These are phyloP conservation scores for Drosophila sproati DNA, from an alignment of 1,140 invertebrate species.

Conservation along the genomic window DNA sequence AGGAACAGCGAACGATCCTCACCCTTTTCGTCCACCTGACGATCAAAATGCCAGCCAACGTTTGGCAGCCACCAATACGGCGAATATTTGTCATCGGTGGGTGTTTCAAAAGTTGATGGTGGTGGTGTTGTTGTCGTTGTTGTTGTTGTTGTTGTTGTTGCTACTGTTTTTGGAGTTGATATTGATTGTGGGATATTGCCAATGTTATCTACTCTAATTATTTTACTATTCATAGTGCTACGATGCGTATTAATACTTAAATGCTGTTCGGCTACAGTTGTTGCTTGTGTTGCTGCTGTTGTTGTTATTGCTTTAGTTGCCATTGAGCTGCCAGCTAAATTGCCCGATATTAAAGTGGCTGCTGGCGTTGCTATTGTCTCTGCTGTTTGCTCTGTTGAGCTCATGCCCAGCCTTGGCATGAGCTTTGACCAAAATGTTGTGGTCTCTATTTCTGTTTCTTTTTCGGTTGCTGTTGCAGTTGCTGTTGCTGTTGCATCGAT, in stretches of 20 bases:
- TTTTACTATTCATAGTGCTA: slow-evolving; percentile 82
- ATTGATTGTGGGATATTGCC: slow-evolving; percentile 18
- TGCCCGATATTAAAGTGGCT: slow-evolving; percentile 19
- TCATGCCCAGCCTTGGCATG: slow-evolving; percentile 13
- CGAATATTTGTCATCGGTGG: slow-evolving; percentile 39
- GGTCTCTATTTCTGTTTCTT: slow-evolving; percentile 16
- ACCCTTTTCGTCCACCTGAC: slow-evolving; percentile 48
- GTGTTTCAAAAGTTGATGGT: background rate
- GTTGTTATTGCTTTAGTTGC: slow-evolving; percentile 22
- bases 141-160: slow-evolving; percentile 17
- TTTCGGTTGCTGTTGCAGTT: slow-evolving; percentile 20
- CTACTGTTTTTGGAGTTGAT: slow-evolving; percentile 29
- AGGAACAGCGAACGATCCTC: slow-evolving; percentile 70
- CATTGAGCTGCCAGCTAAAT: slow-evolving; percentile 15
- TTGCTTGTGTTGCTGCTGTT: slow-evolving; percentile 22
- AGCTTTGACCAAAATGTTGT: slow-evolving; percentile 36
- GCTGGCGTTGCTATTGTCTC: slow-evolving; percentile 13
- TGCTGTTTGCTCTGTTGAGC: slow-evolving; percentile 6
- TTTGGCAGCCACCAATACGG: slow-evolving; percentile 77
- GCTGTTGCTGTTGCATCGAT: slow-evolving; percentile 21
- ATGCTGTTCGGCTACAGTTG: slow-evolving; percentile 31
- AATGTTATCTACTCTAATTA: slow-evolving; percentile 62
- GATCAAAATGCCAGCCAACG: slow-evolving; percentile 70
- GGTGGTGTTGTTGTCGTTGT: slow-evolving; percentile 16
- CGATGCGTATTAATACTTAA: slow-evolving; percentile 73